These are phyloP conservation scores for Prunella himalayana DNA, from an alignment of 2,113 vertebrate species.

Conservation along the genomic window DNA sequence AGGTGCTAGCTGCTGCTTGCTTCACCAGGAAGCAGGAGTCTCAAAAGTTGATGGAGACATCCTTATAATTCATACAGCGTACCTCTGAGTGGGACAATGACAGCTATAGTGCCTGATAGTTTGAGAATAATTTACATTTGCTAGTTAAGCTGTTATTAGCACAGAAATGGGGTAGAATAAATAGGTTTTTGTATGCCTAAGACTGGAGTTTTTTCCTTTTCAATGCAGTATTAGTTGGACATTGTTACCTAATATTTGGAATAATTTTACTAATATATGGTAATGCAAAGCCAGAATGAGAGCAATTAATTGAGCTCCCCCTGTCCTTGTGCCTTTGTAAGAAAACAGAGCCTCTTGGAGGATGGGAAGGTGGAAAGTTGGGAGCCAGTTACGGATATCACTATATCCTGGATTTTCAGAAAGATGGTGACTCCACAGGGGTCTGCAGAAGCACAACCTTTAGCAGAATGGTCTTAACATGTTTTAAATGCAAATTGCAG, in stretches of 20 bases:
- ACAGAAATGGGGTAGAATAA: neutral
- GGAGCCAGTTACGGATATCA: neutral
- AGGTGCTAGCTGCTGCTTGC: neutral
- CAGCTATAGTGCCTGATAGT: neutral
- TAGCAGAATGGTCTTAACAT: neutral
- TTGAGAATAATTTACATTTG: neutral
- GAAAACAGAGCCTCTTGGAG: neutral
- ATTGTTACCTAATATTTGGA: neutral
- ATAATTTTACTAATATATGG: neutral
- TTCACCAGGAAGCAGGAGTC: neutral
- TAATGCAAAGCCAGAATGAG: neutral
- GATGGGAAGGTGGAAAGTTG: neutral
- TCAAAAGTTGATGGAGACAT: neutral
- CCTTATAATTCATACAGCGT: neutral
- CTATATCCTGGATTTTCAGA: neutral
- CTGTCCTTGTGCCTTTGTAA: neutral
- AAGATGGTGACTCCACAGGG: neutral
- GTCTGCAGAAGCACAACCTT: neutral
- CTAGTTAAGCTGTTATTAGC: neutral
- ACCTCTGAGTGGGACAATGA: neutral
- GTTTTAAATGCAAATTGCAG: neutral
- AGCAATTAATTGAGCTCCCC: neutral
- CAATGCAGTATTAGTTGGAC: neutral
- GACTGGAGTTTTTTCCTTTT: neutral
- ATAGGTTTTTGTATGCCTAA: neutral